phyloP scores from a whole-genome alignment of 2,888 invertebrate genomes.

The Notodonta ziczac region DNA sequence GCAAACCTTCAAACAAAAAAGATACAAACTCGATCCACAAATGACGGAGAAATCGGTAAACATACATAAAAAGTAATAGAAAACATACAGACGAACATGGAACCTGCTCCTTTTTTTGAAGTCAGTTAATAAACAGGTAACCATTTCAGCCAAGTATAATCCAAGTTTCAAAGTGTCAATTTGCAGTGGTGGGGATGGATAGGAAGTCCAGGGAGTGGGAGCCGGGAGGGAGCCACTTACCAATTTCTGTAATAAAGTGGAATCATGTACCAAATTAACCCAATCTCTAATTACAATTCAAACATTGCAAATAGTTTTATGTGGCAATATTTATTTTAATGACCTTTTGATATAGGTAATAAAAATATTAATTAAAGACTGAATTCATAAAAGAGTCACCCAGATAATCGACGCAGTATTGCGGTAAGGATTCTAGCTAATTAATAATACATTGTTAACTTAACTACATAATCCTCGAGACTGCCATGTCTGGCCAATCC shows the following conservation, averaged over 20 bases:
- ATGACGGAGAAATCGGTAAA: too few relatives aligned
- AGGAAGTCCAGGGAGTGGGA: slow-evolving; percentile 29
- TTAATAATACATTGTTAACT: too few relatives aligned
- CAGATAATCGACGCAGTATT: too few relatives aligned
- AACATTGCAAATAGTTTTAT: background rate
- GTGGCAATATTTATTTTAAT: background rate
- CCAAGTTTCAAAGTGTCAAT: slow-evolving; percentile 37
- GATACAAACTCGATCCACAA: too few relatives aligned
- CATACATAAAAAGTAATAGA: too few relatives aligned
- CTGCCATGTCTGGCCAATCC: too few relatives aligned
- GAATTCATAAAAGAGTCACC: too few relatives aligned
- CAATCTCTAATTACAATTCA: background rate
- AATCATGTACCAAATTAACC: slow-evolving; percentile 36
- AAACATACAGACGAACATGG: background rate
- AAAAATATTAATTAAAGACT: too few relatives aligned
- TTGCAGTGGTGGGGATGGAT: slow-evolving; percentile 42
- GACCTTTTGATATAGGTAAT: too few relatives aligned
- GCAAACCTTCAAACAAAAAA: too few relatives aligned
- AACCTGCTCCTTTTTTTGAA: background rate
- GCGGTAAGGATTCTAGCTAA: too few relatives aligned
- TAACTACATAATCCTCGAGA: too few relatives aligned
- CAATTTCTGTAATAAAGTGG: slow-evolving; percentile 62
- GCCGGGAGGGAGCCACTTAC: slow-evolving; percentile 57
- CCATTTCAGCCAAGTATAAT: slow-evolving; percentile 41
- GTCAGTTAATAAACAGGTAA: slow-evolving; percentile 13